phyloP scores from a whole-genome alignment of 2,113 vertebrate species.

The Toxotes chatareus region DNA sequence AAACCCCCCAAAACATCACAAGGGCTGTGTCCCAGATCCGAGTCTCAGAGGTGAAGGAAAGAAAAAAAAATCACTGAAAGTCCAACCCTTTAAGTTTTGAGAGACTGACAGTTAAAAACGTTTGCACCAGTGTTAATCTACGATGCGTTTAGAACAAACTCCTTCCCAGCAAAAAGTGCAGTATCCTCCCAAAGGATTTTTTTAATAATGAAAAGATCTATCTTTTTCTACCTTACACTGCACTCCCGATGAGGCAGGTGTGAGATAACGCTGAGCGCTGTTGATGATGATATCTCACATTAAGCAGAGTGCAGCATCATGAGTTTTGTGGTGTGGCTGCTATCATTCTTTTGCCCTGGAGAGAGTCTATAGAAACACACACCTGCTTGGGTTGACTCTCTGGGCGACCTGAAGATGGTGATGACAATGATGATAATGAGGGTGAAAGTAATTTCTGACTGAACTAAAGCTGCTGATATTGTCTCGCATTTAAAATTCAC shows the following conservation, averaged over 20 bases:
- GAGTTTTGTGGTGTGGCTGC: conserved; percentile 48
- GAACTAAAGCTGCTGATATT: neutral
- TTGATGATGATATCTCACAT: conserved; percentile 66
- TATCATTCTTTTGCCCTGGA: conserved; percentile 22
- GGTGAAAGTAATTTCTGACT: neutral
- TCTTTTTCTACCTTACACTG: conserved; percentile 4
- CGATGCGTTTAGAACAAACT: neutral
- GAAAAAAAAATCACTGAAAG: neutral
- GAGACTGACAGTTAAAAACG: neutral
- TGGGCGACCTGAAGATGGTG: conserved; percentile 16
- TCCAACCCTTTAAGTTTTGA: neutral
- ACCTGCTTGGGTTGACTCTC: conserved; percentile 62
- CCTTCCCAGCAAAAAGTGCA: neutral
- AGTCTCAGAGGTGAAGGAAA: conserved; percentile 19
- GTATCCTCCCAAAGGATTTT: neutral
- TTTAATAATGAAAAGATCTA: conserved; percentile 23
- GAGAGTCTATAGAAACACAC: conserved; percentile 40
- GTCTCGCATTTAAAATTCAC: neutral
- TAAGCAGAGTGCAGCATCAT: conserved; percentile 76
- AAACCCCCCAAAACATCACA: conserved; percentile 59
- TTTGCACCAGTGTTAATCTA: neutral
- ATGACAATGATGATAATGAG: conserved; percentile 1
- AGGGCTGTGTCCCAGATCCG: conserved; percentile 48
- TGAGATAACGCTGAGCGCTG: conserved; percentile 60
- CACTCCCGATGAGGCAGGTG: conserved; percentile 68